These are phyloP conservation scores for Callospermophilus lateralis DNA, from an alignment of 2,113 vertebrate genomes.

Conservation along the genomic window DNA sequence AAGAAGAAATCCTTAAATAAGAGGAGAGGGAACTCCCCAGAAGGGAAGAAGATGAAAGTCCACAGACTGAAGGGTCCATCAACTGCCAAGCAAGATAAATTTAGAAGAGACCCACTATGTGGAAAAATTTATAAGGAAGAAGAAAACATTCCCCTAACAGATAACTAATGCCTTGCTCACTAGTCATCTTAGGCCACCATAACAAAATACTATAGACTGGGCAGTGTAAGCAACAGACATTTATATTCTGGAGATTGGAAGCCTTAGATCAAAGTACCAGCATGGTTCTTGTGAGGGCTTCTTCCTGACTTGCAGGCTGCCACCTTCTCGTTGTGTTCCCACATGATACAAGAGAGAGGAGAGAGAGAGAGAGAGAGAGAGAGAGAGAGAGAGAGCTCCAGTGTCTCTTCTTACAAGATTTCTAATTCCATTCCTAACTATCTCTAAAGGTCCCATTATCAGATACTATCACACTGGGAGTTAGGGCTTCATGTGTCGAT, in stretches of 20 bases:
- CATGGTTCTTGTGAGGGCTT: not conserved
- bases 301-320: not conserved
- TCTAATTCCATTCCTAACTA: not conserved
- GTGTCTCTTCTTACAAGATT: not conserved
- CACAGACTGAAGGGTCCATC: not conserved
- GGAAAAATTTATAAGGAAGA: conserved; percentile 14
- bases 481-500: not conserved
- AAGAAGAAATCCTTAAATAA: not conserved
- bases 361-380: not conserved
- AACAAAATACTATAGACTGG: not conserved
- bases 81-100: not conserved
- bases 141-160: not conserved
- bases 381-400: not conserved
- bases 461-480: not conserved
- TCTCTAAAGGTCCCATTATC: not conserved
- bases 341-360: not conserved
- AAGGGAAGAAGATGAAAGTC: not conserved
- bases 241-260: not conserved
- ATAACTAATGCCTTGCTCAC: not conserved
- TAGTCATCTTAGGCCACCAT: not conserved
- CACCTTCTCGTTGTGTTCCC: not conserved
- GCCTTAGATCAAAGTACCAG: not conserved
- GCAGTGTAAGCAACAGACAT: not conserved
- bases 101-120: not conserved
- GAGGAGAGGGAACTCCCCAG: not conserved